These are phyloP conservation scores for Pseudorectes ferrugineus DNA, from an alignment of 2,113 vertebrate species.

Conservation along the genomic window DNA sequence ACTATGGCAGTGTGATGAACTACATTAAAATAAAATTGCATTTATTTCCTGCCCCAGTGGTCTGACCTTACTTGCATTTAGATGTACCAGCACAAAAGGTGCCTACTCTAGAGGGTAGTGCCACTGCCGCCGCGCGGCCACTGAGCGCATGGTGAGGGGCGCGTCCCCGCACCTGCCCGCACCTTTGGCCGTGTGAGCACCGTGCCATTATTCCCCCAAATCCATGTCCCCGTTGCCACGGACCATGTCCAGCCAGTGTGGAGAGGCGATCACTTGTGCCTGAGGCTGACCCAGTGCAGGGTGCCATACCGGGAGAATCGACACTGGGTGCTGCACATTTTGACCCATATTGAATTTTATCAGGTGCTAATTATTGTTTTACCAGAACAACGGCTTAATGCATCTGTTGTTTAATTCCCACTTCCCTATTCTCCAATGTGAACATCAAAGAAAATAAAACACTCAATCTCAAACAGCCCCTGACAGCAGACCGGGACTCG, in stretches of 20 bases:
- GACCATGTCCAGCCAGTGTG: not conserved
- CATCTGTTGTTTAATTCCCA: constrained; percentile 87
- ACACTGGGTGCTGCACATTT: constrained; percentile 47
- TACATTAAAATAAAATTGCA: constrained; percentile 44
- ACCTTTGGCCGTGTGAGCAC: not conserved
- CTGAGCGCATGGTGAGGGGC: fast-evolving
- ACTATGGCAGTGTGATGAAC: not conserved
- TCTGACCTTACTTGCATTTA: constrained; percentile 23
- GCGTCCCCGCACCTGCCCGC: not conserved
- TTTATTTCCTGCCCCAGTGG: constrained; percentile 53
- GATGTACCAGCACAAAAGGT: constrained; percentile 29
- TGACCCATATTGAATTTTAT: constrained; percentile 74
- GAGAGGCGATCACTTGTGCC: not conserved
- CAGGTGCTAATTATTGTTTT: constrained; percentile 84
- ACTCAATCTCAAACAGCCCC: constrained; percentile 84
- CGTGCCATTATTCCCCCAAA: not conserved
- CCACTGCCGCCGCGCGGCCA: not conserved
- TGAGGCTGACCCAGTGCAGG: constrained; percentile 4
- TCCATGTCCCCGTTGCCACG: not conserved
- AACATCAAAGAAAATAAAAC: constrained; percentile 88
- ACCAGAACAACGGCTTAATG: constrained; percentile 80
- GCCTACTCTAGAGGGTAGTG: not conserved
- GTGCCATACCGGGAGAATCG: constrained; percentile 49
- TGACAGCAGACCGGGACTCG: constrained; percentile 83
- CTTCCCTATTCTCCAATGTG: constrained; percentile 81